A percentile compares a stretch with the other conserved stretches of the same genome.
These are phyloP conservation scores for Bolborhynchus lineola DNA, from an alignment of 2,113 vertebrate genomes.

Conservation along the genomic window DNA sequence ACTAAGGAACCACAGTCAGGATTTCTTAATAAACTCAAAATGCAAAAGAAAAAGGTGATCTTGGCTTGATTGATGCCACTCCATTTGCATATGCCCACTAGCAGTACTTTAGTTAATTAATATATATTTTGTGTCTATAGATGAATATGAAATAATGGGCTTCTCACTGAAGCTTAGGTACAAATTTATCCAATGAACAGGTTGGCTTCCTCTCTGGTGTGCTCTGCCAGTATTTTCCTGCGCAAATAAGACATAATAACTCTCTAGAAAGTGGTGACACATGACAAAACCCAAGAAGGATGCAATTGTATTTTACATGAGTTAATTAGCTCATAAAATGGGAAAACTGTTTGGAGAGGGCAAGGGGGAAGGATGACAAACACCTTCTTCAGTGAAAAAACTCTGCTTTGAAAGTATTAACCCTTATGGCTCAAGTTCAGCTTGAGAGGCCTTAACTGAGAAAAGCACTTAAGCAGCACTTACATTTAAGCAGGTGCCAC, in stretches of 20 bases:
- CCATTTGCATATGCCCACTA: conserved; percentile 41
- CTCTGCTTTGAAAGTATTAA: not conserved
- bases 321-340: conserved; percentile 28
- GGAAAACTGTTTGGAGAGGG: not conserved
- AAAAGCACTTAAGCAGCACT: not conserved
- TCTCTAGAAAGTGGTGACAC: not conserved
- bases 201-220: not conserved
- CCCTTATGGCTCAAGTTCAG: not conserved
- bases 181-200: not conserved
- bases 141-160: not conserved
- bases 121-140: not conserved
- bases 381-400: not conserved
- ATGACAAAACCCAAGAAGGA: conserved; percentile 26
- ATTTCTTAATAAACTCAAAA: not conserved
- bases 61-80: not conserved
- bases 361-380: not conserved
- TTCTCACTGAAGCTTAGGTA: not conserved
- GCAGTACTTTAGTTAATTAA: conserved; percentile 45
- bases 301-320: not conserved
- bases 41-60: not conserved
- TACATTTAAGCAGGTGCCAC: not conserved
- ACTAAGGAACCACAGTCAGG: not conserved
- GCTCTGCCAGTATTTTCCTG: not conserved
- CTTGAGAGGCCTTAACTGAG: not conserved
- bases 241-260: not conserved